phyloP scores from a whole-genome alignment of 2,113 vertebrate genomes.

The Dicrurus megarhynchus region DNA sequence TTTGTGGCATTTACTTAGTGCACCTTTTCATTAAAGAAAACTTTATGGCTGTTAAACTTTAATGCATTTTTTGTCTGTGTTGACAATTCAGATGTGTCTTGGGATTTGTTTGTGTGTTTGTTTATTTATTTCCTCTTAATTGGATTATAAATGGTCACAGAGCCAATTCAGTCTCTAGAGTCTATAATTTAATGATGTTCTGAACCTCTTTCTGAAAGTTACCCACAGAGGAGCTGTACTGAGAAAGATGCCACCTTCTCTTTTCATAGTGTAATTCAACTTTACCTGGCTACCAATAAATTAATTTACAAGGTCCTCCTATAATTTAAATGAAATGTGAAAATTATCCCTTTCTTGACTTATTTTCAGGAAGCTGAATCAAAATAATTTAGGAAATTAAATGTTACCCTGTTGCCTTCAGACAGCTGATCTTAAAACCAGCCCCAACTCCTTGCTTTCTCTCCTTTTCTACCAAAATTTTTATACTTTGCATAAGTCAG shows the following conservation, averaged over 20 bases:
- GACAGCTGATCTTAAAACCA: neutral
- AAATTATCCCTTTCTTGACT: slow-evolving; percentile 20
- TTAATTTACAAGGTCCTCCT: neutral
- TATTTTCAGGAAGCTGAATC: neutral
- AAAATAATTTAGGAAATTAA: neutral
- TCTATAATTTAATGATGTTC: neutral
- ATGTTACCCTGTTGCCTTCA: neutral
- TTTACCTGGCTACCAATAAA: slow-evolving; percentile 16
- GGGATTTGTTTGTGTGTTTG: neutral
- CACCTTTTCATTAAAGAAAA: slow-evolving; percentile 9
- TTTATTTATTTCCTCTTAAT: slow-evolving; percentile 56
- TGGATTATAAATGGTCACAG: slow-evolving; percentile 45
- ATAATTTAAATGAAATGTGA: slow-evolving; percentile 3
- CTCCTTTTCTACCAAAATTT: neutral
- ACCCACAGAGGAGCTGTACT: neutral
- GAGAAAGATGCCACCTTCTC: neutral
- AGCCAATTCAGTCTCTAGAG: neutral
- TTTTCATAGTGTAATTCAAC: slow-evolving; percentile 16
- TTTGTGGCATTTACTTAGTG: neutral
- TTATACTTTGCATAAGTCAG: neutral
- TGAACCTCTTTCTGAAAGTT: neutral
- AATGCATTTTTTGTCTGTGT: neutral
- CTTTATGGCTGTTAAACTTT: neutral
- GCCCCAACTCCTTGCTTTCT: neutral
- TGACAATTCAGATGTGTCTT: neutral